Evolutionary conservation across 2,113 vertebrate genomes (phyloP), one percentile per base, ranked within the genome.

Genomic region (Procavia capensis): DNA sequence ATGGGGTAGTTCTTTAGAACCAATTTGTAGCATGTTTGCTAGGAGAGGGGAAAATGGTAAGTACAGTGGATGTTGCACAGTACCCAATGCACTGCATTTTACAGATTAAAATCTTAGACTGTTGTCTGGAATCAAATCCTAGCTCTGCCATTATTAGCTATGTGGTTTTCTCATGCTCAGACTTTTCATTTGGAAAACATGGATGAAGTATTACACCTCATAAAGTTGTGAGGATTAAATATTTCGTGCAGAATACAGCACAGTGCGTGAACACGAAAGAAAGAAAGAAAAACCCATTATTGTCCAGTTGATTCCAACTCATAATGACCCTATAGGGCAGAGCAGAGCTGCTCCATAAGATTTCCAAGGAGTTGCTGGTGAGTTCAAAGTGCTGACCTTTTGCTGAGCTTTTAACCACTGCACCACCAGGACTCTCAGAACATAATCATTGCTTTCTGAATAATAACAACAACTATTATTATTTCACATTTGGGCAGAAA

Each of bases 181-280:
- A 20, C 14, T 85, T 90, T 82, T 86, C 59, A n/a, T 70, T 82
- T 61, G 78, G 43, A 88, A 93, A 91, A 24, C 50, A 41, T 50
- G 13, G 9, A 13, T 70, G 64, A 63, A 7, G 11, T 5, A 31
- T 41, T 7, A 9, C 16, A 20, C n/a, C 11, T 66, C 39, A 24
- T 9, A 5, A 59, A 27, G 25, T 70, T 31, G 50, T 25, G 45
- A 82, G 68, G 31, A 70, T 82, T 83, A 50, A 82, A n/a, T 63
- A 45, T 8, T 92, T 59, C 61, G 17, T 17, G 64, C 3, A 39
- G 54, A 64, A 47, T 34, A 39, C 6, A 78, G 19, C 57, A 13
- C n/a, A 14, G 43, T 25, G 36, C 36, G 36, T 54, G 63, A 74
- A 43, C 24, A 76, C 17, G 13, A 50, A 50, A 50, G 13, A 50